Conservation (phyloP, 2,797 vertebrate species). For the Poeciliopsis infans region DNA sequence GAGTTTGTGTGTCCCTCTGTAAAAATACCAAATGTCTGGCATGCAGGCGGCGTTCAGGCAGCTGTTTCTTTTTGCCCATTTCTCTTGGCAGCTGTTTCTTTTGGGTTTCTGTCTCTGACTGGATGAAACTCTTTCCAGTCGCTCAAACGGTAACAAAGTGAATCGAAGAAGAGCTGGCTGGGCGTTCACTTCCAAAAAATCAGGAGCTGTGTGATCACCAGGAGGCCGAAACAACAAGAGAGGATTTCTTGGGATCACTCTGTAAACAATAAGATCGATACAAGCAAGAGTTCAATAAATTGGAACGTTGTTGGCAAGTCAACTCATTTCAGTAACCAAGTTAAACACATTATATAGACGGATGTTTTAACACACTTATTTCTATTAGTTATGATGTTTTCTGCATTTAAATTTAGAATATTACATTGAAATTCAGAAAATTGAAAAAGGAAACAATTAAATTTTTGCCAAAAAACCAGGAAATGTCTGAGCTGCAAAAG, state of each 20-base stretch:
- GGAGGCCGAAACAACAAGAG: constrained; percentile 32
- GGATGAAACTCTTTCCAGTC: constrained; percentile 63
- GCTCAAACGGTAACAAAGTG: constrained; percentile 64
- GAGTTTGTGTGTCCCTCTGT: constrained; percentile 6
- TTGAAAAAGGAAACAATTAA: not conserved
- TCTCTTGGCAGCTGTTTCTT: constrained; percentile 59
- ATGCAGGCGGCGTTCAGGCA: constrained; percentile 61
- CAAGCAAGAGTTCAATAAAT: not conserved
- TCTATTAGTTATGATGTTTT: not conserved
- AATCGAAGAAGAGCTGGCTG: constrained; percentile 57
- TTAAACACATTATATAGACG: not conserved
- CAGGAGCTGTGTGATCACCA: constrained; percentile 66
- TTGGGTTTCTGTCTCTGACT: constrained; percentile 60
- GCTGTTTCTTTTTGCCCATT: constrained; percentile 70
- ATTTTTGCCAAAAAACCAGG: too few relatives aligned
- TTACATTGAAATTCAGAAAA: not conserved
- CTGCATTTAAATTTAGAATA: not conserved
- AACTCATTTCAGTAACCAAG: not conserved
- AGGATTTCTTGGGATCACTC: constrained; percentile 51
- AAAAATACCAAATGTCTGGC: constrained; percentile 1
- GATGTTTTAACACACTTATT: not conserved
- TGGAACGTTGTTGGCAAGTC: not conserved
- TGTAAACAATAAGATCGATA: constrained; percentile 34
- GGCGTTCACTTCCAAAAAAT: constrained; percentile 73
- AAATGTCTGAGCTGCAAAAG: too few relatives aligned